Evolutionary conservation across 2,888 invertebrate species (phyloP).

Genomic region (Monochamus alternatus): DNA sequence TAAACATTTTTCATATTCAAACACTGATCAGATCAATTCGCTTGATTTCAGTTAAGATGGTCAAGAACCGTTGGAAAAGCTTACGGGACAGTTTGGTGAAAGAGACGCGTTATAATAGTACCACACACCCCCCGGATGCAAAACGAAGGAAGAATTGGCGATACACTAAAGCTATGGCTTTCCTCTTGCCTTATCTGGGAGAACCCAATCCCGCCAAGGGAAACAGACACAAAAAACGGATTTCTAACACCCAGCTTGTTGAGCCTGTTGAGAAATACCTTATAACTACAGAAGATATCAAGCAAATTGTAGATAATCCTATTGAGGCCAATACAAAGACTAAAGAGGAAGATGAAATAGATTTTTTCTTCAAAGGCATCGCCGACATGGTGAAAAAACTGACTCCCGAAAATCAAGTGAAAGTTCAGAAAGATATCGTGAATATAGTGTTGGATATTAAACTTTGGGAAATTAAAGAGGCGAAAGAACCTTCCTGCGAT

Average conservation of each 20-base stretch:
- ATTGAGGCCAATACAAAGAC: background rate
- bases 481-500: background rate
- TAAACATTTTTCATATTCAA: no score
- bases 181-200: constrained; percentile 45
- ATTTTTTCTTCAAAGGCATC: constrained; percentile 53
- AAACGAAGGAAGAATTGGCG: constrained; percentile 48
- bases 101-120: constrained; percentile 48
- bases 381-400: constrained; percentile 52
- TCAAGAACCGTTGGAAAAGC: constrained; percentile 53
- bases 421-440: constrained; percentile 50
- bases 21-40: background rate
- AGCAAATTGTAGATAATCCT: background rate
- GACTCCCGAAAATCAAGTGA: constrained; percentile 49
- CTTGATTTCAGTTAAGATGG: constrained; percentile 48
- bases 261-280: constrained; percentile 27
- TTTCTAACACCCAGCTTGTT: background rate
- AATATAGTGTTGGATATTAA: constrained; percentile 52
- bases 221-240: background rate
- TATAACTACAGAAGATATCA: constrained; percentile 20
- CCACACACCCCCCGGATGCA: constrained; percentile 39
- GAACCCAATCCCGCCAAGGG: constrained; percentile 4
- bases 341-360: constrained; percentile 42
- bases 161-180: constrained; percentile 49
- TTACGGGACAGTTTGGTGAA: constrained; percentile 53
- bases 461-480: constrained; percentile 47